Evolutionary conservation across 2,888 invertebrate species (phyloP).

Genomic region (Stenurella melanura): DNA sequence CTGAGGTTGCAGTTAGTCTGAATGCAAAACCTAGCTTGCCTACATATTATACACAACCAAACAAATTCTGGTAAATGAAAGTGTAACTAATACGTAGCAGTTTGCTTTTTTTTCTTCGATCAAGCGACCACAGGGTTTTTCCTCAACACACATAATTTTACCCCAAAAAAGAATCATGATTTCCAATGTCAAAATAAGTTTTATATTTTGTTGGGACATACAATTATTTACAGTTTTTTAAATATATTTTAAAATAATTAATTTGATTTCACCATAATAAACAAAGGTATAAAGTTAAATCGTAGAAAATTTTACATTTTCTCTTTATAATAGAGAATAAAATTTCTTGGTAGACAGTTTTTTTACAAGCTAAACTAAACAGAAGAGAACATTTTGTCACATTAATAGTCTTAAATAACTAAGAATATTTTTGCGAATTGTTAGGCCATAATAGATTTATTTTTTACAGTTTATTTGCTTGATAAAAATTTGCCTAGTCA

Average conservation of each 20-base stretch:
- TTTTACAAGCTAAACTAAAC: not conserved
- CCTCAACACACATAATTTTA: not conserved
- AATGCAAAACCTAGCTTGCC: no score
- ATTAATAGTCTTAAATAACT: not conserved
- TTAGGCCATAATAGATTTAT: constrained; percentile 31
- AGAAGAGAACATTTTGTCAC: not conserved
- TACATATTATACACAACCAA: not conserved
- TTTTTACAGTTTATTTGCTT: constrained; percentile 39
- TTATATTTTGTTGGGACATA: not conserved
- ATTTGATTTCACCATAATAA: not conserved
- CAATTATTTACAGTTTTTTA: constrained; percentile 7
- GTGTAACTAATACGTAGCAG: not conserved
- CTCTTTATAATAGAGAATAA: not conserved
- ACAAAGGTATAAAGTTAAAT: not conserved
- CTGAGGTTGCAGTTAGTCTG: no score
- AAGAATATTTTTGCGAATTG: not conserved
- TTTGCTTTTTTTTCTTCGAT: not conserved
- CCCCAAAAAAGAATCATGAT: not conserved
- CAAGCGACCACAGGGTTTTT: not conserved
- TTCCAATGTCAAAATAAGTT: not conserved
- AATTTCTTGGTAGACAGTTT: not conserved
- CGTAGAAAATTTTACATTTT: not conserved
- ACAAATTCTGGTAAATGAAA: not conserved
- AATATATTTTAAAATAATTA: not conserved
- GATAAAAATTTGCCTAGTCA: constrained; percentile 36